These are phyloP conservation scores for Doryteuthis pealeii DNA, from an alignment of 1,140 invertebrate genomes.

Conservation along the genomic window DNA sequence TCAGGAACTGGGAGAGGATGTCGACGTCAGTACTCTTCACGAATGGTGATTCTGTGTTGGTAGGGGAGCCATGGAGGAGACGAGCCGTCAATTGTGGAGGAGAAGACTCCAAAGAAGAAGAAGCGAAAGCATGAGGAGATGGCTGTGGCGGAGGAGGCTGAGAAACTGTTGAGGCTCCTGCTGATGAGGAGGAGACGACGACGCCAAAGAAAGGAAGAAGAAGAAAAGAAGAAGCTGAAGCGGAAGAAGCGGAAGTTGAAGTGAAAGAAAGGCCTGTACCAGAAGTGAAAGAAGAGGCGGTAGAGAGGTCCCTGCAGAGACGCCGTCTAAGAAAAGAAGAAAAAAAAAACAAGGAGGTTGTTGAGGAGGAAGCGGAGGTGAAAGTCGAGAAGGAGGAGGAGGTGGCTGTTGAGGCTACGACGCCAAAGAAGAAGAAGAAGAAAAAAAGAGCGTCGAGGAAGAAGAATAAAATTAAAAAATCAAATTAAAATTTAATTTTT, in stretches of 20 bases:
- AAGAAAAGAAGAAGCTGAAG: conserved; percentile 35
- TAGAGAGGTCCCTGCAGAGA: conserved; percentile 27
- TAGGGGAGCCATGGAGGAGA: conserved; percentile 27
- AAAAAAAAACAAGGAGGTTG: conserved; percentile 18
- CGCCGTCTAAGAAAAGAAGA: conserved; percentile 15
- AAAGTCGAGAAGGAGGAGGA: conserved; percentile 26
- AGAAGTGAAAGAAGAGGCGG: conserved; percentile 52
- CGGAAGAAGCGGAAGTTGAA: conserved; percentile 36
- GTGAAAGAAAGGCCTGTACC: conserved; percentile 24
- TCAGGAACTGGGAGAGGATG: conserved; percentile 13
- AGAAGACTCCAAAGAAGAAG: conserved; percentile 31
- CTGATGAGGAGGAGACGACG: conserved; percentile 49
- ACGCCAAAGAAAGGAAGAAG: conserved; percentile 20
- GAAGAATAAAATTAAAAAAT: background rate
- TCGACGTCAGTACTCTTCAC: background rate
- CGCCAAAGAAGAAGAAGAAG: conserved; percentile 30
- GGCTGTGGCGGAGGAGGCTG: background rate
- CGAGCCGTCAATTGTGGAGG: conserved; percentile 21
- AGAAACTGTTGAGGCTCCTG: background rate
- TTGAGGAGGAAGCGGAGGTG: conserved; percentile 33
- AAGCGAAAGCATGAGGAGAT: conserved; percentile 31
- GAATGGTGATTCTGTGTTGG: background rate
- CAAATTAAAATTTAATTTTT: too few relatives aligned
- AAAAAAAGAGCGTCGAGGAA: conserved; percentile 32
- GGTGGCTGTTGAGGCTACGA: conserved; percentile 16